These are phyloP conservation scores for Diorhabda carinulata DNA, from an alignment of 1,140 invertebrate species.

Conservation along the genomic window DNA sequence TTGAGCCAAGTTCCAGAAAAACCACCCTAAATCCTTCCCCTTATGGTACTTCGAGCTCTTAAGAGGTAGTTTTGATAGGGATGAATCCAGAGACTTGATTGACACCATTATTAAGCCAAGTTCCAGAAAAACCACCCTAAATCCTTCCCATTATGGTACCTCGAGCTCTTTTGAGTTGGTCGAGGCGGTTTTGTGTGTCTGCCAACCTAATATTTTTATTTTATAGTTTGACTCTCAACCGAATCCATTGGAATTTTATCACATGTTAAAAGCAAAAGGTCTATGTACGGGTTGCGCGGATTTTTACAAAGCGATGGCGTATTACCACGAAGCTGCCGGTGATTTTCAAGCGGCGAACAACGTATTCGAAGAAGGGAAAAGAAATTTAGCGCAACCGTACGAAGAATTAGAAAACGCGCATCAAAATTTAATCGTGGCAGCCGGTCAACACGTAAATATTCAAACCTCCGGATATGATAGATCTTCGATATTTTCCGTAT, in stretches of 20 bases:
- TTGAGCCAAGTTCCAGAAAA: no score
- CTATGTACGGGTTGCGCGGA: slow-evolving; percentile 73
- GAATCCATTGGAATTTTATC: slow-evolving; percentile 72
- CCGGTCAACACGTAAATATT: slow-evolving; percentile 40
- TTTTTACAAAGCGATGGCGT: slow-evolving; percentile 77
- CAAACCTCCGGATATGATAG: background rate
- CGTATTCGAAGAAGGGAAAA: slow-evolving; percentile 67
- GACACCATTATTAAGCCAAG: no score
- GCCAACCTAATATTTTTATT: background rate
- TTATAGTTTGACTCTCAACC: slow-evolving; percentile 67
- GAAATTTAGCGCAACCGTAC: slow-evolving; percentile 65
- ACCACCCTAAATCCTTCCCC: no score
- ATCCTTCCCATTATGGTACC: no score
- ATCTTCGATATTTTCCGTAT: background rate
- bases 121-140: no score
- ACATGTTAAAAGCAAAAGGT: slow-evolving; percentile 69
- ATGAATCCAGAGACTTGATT: background rate
- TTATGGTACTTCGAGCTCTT: no score
- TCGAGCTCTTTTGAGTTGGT: no score
- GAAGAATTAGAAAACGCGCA: slow-evolving; percentile 71
- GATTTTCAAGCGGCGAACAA: slow-evolving; percentile 72
- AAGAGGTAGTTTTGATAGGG: no score
- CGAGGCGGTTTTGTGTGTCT: no score
- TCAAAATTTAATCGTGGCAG: slow-evolving; percentile 51
- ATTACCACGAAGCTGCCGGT: slow-evolving; percentile 69